Base-by-base conservation (phyloP, 2,888 invertebrate species). In the Pharmacophagus antenor region DNA sequence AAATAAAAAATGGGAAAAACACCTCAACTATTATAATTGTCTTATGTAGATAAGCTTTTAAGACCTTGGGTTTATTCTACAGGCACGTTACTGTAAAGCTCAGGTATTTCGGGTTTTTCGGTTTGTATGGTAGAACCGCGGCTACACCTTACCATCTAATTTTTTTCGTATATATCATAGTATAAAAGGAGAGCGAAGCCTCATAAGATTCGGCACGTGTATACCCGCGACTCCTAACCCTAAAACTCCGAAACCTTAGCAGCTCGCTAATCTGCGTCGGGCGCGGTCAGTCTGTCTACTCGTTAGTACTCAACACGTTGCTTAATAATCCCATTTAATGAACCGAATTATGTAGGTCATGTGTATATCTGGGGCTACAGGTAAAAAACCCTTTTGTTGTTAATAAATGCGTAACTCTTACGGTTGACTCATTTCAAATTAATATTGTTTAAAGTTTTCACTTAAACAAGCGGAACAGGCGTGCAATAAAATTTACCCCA, bases 171-270 rank as follows among this genome's bases (percentile, higher is more conserved):
- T 1, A 3, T n/a, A 37, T 37, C 8, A 37, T 37, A 37, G n/a
- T 4, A 3, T 6, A 37, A 17, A 37, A 21, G 64, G 61, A 52
- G 58, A 66, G 62, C 42, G 84, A 85, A 84, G 78, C 84, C 85
- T 44, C 68, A 77, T 63, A 71, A 75, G 23, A 66, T 63, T 68
- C 65, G 66, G 68, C 62, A 72, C 59, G 59, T 54, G 59, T 59
- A 54, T 21, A 52, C 46, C 22, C 68, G 67, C 62, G 65, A 68
- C 76, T 71, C 75, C 85, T 82, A 88, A 88, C 88, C 88, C 88
- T 87, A 85, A 87, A 87, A 72, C 77, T 69, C 78, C 74, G 88
- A 88, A 89, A 84, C 88, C 89, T 76, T 87, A 88, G 68, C 73
- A 82, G 75, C 70, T 78, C 77, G 37, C 72, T 89, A 88, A 88